Evolutionary conservation across 2,888 invertebrate genomes (phyloP), one percentile per base, ranked within the genome.

Genomic region (Sarcophaga caerulescens): DNA sequence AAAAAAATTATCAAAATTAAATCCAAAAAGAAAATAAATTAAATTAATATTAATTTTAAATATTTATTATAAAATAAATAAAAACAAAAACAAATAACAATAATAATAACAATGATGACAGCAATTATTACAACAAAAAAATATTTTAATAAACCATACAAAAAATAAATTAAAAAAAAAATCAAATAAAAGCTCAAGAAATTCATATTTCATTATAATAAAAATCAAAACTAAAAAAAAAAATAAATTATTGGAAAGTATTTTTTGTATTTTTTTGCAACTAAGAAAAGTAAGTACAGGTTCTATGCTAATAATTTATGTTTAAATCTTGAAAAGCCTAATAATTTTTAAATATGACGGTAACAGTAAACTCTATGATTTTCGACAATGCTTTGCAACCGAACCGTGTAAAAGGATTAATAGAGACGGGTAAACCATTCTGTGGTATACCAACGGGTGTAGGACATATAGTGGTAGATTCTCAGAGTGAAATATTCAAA

Each of bases 141-240:
- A 45, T 78, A 89, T 81, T 88, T 87, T 81, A 87, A 89, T 75
- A 80, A 84, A 47, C 6, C 86, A 84, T 85, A 88, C 81, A 84
- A 77, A 87, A 88, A 71, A 52, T 35, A 35, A 35, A 10, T 35
- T 10, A 8, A 35, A 57, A 71, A 85, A 47, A 35, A 83, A 86
- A 81, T 85, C 81, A 85, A 82, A 84, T 65, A n/a, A 82, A 80
- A 65, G 68, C 78, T 84, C 84, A 82, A 79, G 76, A 82, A 80
- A 76, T 73, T 82, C 81, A 82, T 84, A 87, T 78, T 84, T 81
- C 81, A 76, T 76, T 52, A 85, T 52, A 86, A 85, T 79, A 77
- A 85, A 76, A 78, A 44, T 71, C 45, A 66, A 81, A 80, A n/a
- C n/a, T 69, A 69, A 66, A 21, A 47, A 73, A 21, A 35, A 63